Conservation (phyloP, 2,113 vertebrate genomes). For the Larimichthys polyactis region DNA sequence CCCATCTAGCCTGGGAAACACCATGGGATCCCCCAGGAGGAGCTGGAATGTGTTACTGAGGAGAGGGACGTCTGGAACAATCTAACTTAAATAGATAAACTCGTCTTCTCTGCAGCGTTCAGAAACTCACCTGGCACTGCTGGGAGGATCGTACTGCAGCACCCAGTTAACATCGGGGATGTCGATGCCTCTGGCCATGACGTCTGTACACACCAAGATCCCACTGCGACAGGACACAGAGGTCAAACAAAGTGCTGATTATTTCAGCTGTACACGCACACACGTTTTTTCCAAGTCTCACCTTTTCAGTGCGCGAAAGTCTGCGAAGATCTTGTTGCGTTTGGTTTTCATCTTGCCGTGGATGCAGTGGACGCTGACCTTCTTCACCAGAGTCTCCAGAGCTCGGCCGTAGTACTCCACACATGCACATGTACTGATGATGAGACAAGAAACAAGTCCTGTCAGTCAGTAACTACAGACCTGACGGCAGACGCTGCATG, state of each 20-base stretch:
- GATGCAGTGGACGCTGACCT: constrained; percentile 88
- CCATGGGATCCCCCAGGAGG: no score
- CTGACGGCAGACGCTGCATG: background rate
- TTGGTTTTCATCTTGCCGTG: constrained; percentile 98
- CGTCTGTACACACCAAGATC: constrained; percentile 95
- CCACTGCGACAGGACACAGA: constrained; percentile 81
- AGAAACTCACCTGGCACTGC: constrained; percentile 89
- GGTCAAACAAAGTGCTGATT: accelerated
- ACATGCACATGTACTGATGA: constrained; percentile 94
- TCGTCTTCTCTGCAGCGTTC: background rate
- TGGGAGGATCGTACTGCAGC: constrained; percentile 95
- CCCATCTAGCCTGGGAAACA: no score
- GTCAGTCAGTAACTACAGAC: background rate
- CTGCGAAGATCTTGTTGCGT: constrained; percentile 92
- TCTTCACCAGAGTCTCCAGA: constrained; percentile 88
- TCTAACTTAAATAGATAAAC: no score
- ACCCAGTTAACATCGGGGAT: constrained; percentile 98
- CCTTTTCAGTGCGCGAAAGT: constrained; percentile 90
- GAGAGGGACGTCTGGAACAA: no score
- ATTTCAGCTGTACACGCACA: no score
- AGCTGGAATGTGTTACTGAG: no score
- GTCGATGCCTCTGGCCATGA: constrained; percentile 97
- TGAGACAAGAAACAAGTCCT: background rate
- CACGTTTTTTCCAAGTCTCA: constrained; percentile 53
- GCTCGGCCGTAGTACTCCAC: constrained; percentile 97